These are phyloP conservation scores for Lagorchestes hirsutus DNA, from an alignment of 2,797 vertebrate species.

Conservation along the genomic window DNA sequence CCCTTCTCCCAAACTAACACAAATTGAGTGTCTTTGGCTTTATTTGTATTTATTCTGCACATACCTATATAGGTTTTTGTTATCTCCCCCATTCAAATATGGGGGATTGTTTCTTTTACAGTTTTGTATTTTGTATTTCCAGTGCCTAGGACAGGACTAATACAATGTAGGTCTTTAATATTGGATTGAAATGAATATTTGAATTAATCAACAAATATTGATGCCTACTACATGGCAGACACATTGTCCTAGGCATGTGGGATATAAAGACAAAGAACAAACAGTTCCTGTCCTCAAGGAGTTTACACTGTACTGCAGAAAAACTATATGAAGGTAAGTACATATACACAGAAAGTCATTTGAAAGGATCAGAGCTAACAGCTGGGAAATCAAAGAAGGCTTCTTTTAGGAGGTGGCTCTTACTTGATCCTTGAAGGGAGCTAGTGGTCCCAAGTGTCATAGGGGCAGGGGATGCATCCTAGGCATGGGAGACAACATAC, in stretches of 20 bases:
- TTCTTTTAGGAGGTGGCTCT: not conserved
- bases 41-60: not conserved
- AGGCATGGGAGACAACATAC: not conserved
- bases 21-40: not conserved
- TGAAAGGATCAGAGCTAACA: not conserved
- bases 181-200: not conserved
- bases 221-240: not conserved
- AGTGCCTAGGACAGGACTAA: not conserved
- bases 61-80: not conserved
- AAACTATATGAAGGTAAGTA: not conserved
- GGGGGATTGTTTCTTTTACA: not conserved
- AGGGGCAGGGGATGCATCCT: not conserved
- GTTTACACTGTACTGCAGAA: not conserved
- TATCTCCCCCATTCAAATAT: not conserved
- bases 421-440: not conserved
- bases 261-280: not conserved
- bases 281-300: not conserved
- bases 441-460: not conserved
- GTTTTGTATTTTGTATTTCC: not conserved
- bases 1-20: not conserved
- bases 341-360: not conserved
- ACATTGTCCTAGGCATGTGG: not conserved
- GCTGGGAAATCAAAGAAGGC: not conserved
- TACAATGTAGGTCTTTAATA: not conserved
- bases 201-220: not conserved